Evolutionary conservation across 1,140 invertebrate species (phyloP).

Genomic region (Rhynchophorus ferrugineus): DNA sequence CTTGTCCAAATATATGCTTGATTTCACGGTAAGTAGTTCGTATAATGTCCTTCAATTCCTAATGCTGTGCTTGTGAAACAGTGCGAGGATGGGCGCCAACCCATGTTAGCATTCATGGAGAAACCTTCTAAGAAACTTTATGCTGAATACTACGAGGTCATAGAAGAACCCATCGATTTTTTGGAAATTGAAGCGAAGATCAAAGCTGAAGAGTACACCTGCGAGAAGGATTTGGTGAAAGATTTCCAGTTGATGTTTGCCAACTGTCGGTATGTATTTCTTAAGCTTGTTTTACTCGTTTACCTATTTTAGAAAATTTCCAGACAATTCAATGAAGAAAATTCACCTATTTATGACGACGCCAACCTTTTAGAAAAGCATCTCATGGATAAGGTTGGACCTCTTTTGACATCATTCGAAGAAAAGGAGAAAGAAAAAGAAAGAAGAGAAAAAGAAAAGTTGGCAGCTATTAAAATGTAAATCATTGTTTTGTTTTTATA

Average conservation of each 20-base stretch:
- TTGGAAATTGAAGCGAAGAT: constrained; percentile 88
- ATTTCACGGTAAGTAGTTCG: constrained; percentile 62
- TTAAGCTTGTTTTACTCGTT: neutral
- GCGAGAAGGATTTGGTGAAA: constrained; percentile 51
- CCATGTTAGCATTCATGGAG: constrained; percentile 91
- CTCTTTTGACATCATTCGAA: constrained; percentile 40
- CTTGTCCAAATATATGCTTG: constrained; percentile 67
- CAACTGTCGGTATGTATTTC: constrained; percentile 63
- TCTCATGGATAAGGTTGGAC: constrained; percentile 75
- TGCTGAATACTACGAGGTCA: constrained; percentile 93
- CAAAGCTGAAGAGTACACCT: constrained; percentile 57
- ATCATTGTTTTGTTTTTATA: too few relatives aligned
- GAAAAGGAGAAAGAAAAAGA: constrained; percentile 28
- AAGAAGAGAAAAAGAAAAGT: too few relatives aligned
- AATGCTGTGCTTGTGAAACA: too few relatives aligned
- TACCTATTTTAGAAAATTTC: neutral
- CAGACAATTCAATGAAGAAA: constrained; percentile 89
- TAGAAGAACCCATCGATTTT: constrained; percentile 92
- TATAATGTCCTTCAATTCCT: neutral
- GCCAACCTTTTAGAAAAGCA: constrained; percentile 81
- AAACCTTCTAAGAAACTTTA: constrained; percentile 93
- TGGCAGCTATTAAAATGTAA: constrained; percentile 34
- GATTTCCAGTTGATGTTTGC: constrained; percentile 84
- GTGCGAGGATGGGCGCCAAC: constrained; percentile 73
- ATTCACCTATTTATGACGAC: constrained; percentile 90